A percentile compares a stretch with the other conserved stretches of the same genome.
Evolutionary conservation across 2,888 invertebrate genomes (phyloP).

Genomic region (Nymphalis polychloros): DNA sequence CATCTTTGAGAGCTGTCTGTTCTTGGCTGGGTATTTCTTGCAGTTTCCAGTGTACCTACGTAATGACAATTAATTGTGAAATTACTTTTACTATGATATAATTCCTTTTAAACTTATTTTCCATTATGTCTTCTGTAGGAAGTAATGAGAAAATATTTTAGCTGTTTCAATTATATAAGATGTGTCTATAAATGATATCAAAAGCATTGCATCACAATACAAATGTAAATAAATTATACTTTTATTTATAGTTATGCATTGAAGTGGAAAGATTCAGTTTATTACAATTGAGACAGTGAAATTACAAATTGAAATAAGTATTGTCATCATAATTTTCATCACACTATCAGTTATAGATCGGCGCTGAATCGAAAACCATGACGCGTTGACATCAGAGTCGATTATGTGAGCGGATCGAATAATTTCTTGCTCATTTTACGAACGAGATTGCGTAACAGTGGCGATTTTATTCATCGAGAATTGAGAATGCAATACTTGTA

Average conservation of each 20-base stretch:
- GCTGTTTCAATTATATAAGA: constrained; percentile 15
- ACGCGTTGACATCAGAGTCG: constrained; percentile 38
- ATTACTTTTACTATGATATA: constrained; percentile 16
- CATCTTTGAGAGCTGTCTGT: no score
- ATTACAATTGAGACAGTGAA: constrained; percentile 10
- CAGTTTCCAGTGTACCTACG: neutral
- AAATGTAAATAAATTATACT: constrained; percentile 15
- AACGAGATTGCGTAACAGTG: constrained; percentile 41
- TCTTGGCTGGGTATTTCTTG: neutral
- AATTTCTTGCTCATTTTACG: constrained; percentile 46
- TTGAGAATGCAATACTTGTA: constrained; percentile 53
- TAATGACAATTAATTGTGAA: neutral
- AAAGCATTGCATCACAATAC: constrained; percentile 13
- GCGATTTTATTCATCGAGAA: constrained; percentile 49
- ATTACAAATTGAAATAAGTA: constrained; percentile 22
- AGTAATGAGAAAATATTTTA: constrained; percentile 8
- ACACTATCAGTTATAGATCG: constrained; percentile 41
- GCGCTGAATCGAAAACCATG: constrained; percentile 43
- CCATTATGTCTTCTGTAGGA: constrained; percentile 13
- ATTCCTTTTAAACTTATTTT: constrained; percentile 5
- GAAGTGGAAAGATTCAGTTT: constrained; percentile 21
- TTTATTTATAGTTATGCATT: constrained; percentile 20
- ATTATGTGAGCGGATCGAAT: constrained; percentile 53
- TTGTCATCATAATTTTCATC: constrained; percentile 48
- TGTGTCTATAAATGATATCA: constrained; percentile 9